Base-by-base conservation (phyloP, 2,113 vertebrate genomes). In the Onychorhynchus coronatus region DNA sequence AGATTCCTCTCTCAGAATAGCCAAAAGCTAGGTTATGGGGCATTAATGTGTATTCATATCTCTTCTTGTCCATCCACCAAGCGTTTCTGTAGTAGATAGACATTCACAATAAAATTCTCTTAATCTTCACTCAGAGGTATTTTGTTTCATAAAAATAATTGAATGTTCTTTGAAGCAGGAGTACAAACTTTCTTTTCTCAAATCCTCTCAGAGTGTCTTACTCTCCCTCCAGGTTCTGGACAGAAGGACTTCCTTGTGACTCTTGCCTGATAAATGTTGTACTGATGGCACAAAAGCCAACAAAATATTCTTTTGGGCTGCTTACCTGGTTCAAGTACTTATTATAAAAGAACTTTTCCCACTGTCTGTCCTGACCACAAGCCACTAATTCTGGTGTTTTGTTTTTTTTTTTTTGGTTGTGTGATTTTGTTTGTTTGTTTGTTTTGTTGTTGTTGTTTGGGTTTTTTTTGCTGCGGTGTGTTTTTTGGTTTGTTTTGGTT, bases 391-490 rank as follows among this genome's bases (percentile, higher is more conserved):
- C 50, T 39, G 11, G 41, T 42, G 14, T 42, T 42, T 42, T 42
- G 10, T 10, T 42, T 44, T 61, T 55, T 61, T 47, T 61, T 12
- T n/a, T n/a, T n/a, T n/a, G n/a, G 2, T 5, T 2, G 39, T 41
- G 30, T 23, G 2, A 6, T 47, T 41, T 41, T 41, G 39, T 41
- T 39, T 17, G 3, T 8, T 81, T 31, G 12, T 52, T 62, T 35
- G 11, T 0, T 70, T 41, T 6, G 5, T 13, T 53, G n/a, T n/a
- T n/a, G n/a, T n/a, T n/a, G n/a, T n/a, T n/a, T 10, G 41, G 41
- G 41, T 42, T 44, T 61, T 55, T 61, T 47, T 61, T 12, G 2
- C 5, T 2, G 18, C 42, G 14, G 39, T 41, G 30, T 23, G 2
- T 7, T 47, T 41, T 41, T 41, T 41, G 39, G 39, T 41, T 39